Base-by-base conservation (phyloP, 2,888 invertebrate genomes). In the Orthosia gothica region DNA sequence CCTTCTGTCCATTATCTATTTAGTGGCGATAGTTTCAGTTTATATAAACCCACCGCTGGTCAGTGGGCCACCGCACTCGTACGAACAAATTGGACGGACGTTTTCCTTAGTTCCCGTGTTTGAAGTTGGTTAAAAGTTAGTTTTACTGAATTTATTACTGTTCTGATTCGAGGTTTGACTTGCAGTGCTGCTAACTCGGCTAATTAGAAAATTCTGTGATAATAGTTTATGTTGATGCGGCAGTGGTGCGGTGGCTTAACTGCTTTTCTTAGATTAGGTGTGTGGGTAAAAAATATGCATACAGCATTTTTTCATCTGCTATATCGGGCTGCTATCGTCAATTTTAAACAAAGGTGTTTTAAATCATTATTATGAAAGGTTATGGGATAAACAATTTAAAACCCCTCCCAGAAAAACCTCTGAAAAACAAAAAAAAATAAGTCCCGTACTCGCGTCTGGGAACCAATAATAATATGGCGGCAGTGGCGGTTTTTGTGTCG, bases 31-130 rank as follows among this genome's bases (percentile, higher is more conserved):
- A 23, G 47, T 40, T 16, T 49, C 76, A 70, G 73, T 79, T 86
- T 78, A 63, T 58, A 67, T 69, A 65, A 66, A 49, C 63, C 66
- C 70, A 76, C 61, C 18, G 59, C 59, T 84, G 78, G 85, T 26
- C 85, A 76, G 74, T 76, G 82, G 78, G 64, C 66, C 26, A 81
- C 87, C 79, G 76, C 82, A 63, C 67, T 66, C 75, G 75, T 76
- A 74, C 63, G 74, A 59, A 74, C 70, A 72, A 84, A 87, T 74
- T 72, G 73, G 74, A 81, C 68, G 54, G 64, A 71, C 32, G 47
- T 68, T 81, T 66, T 66, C 74, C 72, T 69, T 57, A 74, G 58
- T 81, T 71, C 45, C 61, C 69, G 54, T 73, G 75, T 76, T 85
- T 78, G 63, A 86, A 76, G 71, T 86, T 72, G 32, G 57, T 65